Evolutionary conservation across 2,888 invertebrate genomes (phyloP).

Genomic region (Furcula furcula): DNA sequence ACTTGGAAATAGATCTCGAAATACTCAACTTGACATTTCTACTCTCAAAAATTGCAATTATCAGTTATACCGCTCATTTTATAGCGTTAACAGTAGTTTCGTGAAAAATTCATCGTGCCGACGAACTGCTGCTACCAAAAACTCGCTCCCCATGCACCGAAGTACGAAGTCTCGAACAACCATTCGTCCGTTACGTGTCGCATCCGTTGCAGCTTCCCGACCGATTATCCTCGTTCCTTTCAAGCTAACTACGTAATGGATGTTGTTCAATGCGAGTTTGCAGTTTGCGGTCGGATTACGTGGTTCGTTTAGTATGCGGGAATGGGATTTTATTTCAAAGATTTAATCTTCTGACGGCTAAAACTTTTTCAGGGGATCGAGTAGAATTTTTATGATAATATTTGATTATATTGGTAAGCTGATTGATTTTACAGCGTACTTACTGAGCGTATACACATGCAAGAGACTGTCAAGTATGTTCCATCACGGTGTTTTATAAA

Average conservation of each 20-base stretch:
- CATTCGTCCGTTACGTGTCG: constrained; percentile 22
- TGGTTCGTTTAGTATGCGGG: constrained; percentile 21
- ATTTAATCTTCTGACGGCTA: constrained; percentile 27
- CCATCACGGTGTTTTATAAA: too few species aligned
- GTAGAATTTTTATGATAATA: constrained; percentile 10
- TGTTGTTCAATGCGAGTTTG: constrained; percentile 27
- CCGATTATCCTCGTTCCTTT: constrained; percentile 21
- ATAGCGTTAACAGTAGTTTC: constrained; percentile 11
- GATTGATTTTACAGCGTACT: too few species aligned
- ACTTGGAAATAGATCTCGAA: too few species aligned
- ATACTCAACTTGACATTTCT: too few species aligned
- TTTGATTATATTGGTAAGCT: constrained; percentile 1
- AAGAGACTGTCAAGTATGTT: too few species aligned
- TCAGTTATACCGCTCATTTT: too few species aligned
- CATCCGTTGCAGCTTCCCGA: constrained; percentile 28
- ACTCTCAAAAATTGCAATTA: too few species aligned
- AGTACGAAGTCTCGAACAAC: constrained; percentile 24
- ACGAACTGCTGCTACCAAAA: constrained; percentile 10
- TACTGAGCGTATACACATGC: too few species aligned
- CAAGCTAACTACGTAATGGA: constrained; percentile 27
- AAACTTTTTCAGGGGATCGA: constrained; percentile 15
- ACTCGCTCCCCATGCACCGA: constrained; percentile 7
- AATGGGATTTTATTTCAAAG: constrained; percentile 23
- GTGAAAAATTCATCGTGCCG: constrained; percentile 20
- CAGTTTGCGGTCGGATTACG: constrained; percentile 25